Percentiles rank a stretch among this genome's conserved stretches.
Evolutionary conservation across 1,140 invertebrate genomes (phyloP).

Genomic region (Bombus difficillimus): DNA sequence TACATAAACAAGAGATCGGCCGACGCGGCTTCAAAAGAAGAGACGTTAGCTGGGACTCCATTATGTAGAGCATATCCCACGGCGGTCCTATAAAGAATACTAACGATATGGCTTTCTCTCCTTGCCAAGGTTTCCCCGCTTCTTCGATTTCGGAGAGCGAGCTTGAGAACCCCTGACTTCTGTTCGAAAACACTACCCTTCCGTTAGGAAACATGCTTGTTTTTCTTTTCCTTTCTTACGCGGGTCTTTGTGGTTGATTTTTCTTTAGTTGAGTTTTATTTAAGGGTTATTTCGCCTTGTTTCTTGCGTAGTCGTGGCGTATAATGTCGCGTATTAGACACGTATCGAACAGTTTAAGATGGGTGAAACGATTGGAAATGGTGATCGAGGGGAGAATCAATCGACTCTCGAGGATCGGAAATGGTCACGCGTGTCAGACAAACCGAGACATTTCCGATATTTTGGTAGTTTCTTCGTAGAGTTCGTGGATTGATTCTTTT

Average conservation of each 20-base stretch:
- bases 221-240: neutral
- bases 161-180: conserved; percentile 39
- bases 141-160: neutral
- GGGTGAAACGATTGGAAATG: too few species aligned
- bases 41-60: conserved; percentile 80
- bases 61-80: conserved; percentile 83
- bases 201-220: conserved; percentile 8
- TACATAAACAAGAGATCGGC: conserved; percentile 83
- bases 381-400: neutral
- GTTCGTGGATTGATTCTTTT: neutral
- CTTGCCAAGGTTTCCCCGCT: conserved; percentile 57
- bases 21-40: conserved; percentile 82
- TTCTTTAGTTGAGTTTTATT: too few species aligned
- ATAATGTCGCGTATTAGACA: too few species aligned
- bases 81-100: conserved; percentile 82
- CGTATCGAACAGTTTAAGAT: neutral
- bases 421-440: neutral
- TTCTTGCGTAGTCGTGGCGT: neutral
- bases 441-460: neutral
- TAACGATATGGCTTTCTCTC: conserved; percentile 81
- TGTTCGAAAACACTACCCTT: conserved; percentile 10
- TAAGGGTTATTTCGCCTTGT: neutral
- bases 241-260: neutral
- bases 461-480: neutral
- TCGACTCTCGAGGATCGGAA: neutral